Evolutionary conservation across 2,888 invertebrate species (phyloP).

Genomic region (Sinohyriopsis cumingii): DNA sequence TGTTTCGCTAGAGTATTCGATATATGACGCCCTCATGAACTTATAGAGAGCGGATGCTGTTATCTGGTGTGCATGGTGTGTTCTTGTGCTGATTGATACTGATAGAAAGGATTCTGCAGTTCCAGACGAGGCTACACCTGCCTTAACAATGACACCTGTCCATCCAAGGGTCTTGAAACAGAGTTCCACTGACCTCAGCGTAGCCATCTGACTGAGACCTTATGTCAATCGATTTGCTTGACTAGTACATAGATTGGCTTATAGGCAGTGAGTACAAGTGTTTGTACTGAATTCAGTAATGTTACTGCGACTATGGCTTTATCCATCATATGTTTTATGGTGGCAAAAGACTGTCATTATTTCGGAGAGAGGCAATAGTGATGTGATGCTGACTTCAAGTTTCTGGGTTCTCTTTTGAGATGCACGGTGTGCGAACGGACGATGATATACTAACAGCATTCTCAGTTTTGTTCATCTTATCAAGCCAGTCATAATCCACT

Average conservation of each 20-base stretch:
- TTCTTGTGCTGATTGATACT: too few species aligned
- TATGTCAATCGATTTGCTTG: slow-evolving; percentile 54
- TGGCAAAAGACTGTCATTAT: slow-evolving; percentile 7
- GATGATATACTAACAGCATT: slow-evolving; percentile 6
- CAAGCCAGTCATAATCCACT: slow-evolving; percentile 13
- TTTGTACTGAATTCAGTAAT: slow-evolving; percentile 45
- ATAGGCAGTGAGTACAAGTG: slow-evolving; percentile 47
- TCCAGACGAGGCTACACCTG: too few species aligned
- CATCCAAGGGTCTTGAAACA: too few species aligned
- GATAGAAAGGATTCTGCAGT: too few species aligned
- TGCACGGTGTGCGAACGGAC: slow-evolving; percentile 14
- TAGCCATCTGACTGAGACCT: slow-evolving; percentile 15
- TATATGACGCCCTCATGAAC: too few species aligned
- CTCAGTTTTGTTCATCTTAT: slow-evolving; percentile 8
- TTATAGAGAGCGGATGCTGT: too few species aligned
- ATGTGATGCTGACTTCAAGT: slow-evolving; percentile 8
- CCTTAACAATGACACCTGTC: too few species aligned
- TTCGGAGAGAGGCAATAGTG: slow-evolving; percentile 13
- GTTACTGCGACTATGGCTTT: slow-evolving; percentile 6
- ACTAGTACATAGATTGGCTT: slow-evolving; percentile 55
- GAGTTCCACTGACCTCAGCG: too few species aligned
- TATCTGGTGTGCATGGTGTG: too few species aligned
- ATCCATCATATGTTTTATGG: slow-evolving; percentile 16
- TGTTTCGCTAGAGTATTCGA: too few species aligned
- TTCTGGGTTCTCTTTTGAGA: slow-evolving; percentile 4